phyloP scores from a whole-genome alignment of 2,797 vertebrate species.

The Rhyacichthys aspro region DNA sequence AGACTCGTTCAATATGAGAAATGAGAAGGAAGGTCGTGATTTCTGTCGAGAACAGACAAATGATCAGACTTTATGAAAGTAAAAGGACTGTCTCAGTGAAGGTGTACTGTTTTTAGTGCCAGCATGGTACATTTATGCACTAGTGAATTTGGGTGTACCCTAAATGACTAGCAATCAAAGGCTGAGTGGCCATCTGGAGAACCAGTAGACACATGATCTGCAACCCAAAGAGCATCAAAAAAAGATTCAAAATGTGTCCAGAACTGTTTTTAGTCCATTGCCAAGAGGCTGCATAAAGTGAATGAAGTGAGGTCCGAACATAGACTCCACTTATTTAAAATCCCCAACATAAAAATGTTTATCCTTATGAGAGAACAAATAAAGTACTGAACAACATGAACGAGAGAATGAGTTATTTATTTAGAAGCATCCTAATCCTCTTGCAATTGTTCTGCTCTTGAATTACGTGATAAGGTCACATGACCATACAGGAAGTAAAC shows the following conservation, averaged over 20 bases:
- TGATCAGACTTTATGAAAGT: background rate
- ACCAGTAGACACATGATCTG: background rate
- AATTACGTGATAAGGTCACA: background rate
- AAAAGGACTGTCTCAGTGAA: background rate
- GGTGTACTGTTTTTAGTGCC: constrained; percentile 10
- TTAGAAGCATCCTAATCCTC: constrained; percentile 11
- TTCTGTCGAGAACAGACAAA: constrained; percentile 24
- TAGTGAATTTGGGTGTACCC: constrained; percentile 13
- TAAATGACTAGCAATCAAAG: background rate
- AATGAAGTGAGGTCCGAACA: background rate
- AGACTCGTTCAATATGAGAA: constrained; percentile 32
- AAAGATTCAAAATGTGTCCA: constrained; percentile 17
- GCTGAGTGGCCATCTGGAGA: constrained; percentile 14
- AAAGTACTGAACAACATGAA: constrained; percentile 7
- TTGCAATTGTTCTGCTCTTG: constrained; percentile 8
- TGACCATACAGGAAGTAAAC: background rate
- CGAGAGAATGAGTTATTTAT: constrained; percentile 30
- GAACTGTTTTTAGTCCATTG: background rate
- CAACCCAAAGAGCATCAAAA: background rate
- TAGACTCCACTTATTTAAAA: background rate
- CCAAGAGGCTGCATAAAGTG: background rate
- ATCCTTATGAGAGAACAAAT: background rate
- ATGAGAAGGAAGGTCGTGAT: constrained; percentile 24
- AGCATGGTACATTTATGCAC: constrained; percentile 13
- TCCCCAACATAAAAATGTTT: constrained; percentile 8